Conservation (phyloP, 2,113 vertebrate genomes). For the Psilopsiagon aymara region DNA sequence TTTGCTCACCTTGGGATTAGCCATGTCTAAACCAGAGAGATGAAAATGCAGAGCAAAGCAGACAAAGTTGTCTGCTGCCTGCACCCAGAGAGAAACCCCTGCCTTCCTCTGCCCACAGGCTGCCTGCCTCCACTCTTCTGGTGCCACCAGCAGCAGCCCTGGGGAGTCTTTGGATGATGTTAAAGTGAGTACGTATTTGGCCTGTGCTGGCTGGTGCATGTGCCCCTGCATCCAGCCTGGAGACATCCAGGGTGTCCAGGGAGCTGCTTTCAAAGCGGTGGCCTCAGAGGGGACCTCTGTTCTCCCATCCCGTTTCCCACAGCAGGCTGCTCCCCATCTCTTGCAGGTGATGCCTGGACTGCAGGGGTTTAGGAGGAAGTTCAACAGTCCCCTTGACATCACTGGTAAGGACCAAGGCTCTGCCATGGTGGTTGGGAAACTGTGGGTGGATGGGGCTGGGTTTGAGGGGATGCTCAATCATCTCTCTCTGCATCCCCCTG, state of each 20-base stretch:
- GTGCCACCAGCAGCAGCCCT: background rate
- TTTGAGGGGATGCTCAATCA: accelerated
- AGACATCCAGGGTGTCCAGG: background rate
- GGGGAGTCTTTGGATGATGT: background rate
- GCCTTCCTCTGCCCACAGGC: conserved; percentile 29
- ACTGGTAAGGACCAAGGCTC: conserved; percentile 5
- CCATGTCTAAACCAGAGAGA: background rate
- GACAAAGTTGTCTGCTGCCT: background rate
- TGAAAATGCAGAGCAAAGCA: background rate
- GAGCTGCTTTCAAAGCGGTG: background rate
- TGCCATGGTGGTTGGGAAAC: accelerated
- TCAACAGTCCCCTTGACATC: conserved; percentile 28
- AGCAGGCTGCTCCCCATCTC: background rate
- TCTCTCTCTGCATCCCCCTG: background rate
- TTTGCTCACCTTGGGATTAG: background rate
- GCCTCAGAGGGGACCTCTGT: background rate
- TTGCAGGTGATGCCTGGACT: background rate
- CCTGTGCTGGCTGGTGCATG: background rate
- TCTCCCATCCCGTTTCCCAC: background rate
- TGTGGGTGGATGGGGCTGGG: background rate
- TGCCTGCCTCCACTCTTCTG: background rate
- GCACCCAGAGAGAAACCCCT: background rate
- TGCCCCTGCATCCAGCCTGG: background rate
- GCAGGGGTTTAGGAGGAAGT: conserved; percentile 50
- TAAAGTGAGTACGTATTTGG: conserved; percentile 26